Evolutionary conservation across 2,888 invertebrate species (phyloP), one percentile per base, ranked within the genome.

Genomic region (Clunio marinus): DNA sequence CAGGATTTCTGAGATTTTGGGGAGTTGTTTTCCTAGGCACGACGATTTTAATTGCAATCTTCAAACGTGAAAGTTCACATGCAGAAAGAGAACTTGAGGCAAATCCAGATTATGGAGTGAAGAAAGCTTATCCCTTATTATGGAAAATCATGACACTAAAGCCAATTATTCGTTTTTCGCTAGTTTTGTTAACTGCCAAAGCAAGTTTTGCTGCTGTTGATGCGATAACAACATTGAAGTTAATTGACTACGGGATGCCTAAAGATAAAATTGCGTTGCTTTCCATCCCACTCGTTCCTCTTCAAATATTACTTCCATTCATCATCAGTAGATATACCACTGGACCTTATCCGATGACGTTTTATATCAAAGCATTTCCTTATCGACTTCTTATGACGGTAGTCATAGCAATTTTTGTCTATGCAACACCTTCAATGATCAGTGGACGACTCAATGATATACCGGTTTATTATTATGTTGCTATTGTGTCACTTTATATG

Each of bases 231-330:
- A 90, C 93, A 1, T 81, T 99, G 70, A 99, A 99, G 79, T 81
- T 99, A 60, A 91, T 98, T 1, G 98, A 97, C 78, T 91, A 91
- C 24, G 99, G 99, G 10, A 91, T 99, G 60, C 95, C 96, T 0
- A 93, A 95, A 75, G 98, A 98, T 77, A 90, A 91, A 73, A 80
- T 99, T 69, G 98, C 97, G 5, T 22, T 17, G 3, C 17, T 51
- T 7, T 51, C 93, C 1, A 86, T 99, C 37, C 96, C 97, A 13
- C 81, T 99, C 76, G 91, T 96, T 60, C 97, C 99, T 51, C 22
- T 51, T 17, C 51, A 51, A 17, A 7, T 51, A 2, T 2, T 51
- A 22, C 7, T 51, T 17, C 51, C 51, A 20, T 51, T 51, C 51
- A 4, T 51, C 17, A 51, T 79, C 5, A 78, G 77, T 69, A 77